These are phyloP conservation scores for Redunca redunca DNA, from an alignment of 2,113 vertebrate species.

Conservation along the genomic window DNA sequence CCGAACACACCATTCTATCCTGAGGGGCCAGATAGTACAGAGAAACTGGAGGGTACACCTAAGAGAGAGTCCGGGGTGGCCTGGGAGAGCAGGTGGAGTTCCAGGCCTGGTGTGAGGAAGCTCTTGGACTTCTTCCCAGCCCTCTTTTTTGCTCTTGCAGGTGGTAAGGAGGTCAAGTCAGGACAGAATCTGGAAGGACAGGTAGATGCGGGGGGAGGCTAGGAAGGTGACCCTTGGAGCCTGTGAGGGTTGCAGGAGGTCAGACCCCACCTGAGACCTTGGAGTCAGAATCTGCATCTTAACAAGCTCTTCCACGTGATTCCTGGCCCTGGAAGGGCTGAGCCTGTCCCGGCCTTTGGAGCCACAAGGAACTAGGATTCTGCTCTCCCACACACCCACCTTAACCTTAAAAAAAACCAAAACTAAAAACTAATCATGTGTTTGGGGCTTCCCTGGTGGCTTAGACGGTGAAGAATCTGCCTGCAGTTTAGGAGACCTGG, in stretches of 20 bases:
- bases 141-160: not conserved
- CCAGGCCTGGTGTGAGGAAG: not conserved
- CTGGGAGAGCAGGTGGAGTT: not conserved
- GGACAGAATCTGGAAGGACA: not conserved
- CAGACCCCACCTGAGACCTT: not conserved
- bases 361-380: not conserved
- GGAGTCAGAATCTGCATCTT: not conserved
- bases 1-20: not conserved
- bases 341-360: not conserved
- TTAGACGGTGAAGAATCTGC: not conserved
- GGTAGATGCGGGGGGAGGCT: not conserved
- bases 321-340: not conserved
- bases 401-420: not conserved
- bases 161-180: not conserved
- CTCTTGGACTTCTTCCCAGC: not conserved
- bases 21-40: too few species aligned
- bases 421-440: not conserved
- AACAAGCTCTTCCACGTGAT: too few species aligned
- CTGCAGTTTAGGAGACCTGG: not conserved
- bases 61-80: not conserved
- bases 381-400: too few species aligned
- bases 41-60: not conserved
- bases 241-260: not conserved
- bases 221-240: not conserved
- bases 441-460: not conserved